Percentiles rank a stretch among this genome's conserved stretches.
These are phyloP conservation scores for Fragum whitleyi DNA, from an alignment of 2,888 invertebrate species.

Conservation along the genomic window DNA sequence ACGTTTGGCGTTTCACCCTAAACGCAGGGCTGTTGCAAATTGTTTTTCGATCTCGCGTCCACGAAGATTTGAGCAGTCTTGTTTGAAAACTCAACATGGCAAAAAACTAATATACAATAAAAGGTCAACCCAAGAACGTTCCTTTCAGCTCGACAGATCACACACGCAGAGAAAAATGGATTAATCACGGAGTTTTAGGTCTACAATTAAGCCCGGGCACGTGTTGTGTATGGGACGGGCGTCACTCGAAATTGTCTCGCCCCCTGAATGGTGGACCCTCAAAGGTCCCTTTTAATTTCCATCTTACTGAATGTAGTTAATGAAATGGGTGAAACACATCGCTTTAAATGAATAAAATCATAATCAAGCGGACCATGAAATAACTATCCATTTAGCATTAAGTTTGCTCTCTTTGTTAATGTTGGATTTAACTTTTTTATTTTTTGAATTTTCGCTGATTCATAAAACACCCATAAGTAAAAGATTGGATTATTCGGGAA, in stretches of 20 bases:
- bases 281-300: slow-evolving; percentile 23
- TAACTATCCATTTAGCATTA: slow-evolving; percentile 5
- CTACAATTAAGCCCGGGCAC: slow-evolving; percentile 23
- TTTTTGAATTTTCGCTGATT: background rate
- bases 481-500: no score
- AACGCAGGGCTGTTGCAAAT: no score
- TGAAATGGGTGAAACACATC: slow-evolving; percentile 26
- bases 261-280: slow-evolving; percentile 12
- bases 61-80: no score
- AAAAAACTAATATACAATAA: no score
- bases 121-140: no score
- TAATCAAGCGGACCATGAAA: slow-evolving; percentile 17
- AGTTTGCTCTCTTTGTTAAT: background rate
- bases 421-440: slow-evolving; percentile 8
- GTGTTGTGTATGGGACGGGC: slow-evolving; percentile 7
- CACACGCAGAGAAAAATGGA: background rate
- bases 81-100: no score
- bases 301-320: slow-evolving; percentile 16
- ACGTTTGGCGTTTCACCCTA: no score
- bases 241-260: slow-evolving; percentile 14
- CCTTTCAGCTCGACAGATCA: no score
- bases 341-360: slow-evolving; percentile 23
- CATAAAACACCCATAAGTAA: no score
- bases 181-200: slow-evolving; percentile 15
- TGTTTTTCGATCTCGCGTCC: no score